Base-by-base conservation (phyloP, 2,797 vertebrate species). In the Eupleurogrammus muticus region DNA sequence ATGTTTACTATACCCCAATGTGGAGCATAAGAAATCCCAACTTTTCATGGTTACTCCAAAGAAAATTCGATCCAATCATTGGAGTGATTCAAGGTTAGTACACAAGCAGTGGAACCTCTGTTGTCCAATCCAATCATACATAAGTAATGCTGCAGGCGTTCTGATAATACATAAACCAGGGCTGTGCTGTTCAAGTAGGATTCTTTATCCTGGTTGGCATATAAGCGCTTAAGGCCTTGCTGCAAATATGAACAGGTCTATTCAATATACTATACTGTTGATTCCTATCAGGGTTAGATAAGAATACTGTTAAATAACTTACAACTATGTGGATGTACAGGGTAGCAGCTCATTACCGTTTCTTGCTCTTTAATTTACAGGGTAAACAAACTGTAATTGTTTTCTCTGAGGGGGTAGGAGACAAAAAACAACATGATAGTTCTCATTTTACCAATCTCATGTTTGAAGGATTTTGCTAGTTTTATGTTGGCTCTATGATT, bases 351-450 rank as follows among this genome's bases (percentile, higher is more conserved):
- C 17, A 53, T 61, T 28, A 38, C 21, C 44, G 17, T 9, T 47
- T 72, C 10, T 65, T 64, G 24, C 47, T 70, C 38, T 65, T n/a
- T 63, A 67, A 49, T 17, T 9, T 73, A 4, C 64, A 58, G 55
- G 56, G 21, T 66, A 9, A 79, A 77, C 35, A 19, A 5, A 36
- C 14, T 35, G 32, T 49, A 35, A 7, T 14, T 23, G 9, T 62
- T 56, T 77, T 14, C 49, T n/a, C n/a, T 28, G 5, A 38, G 14
- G 14, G 14, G n/a, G n/a, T n/a, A 36, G 2, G 11, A 9, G 60
- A 55, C 66, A 66, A 53, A n/a, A n/a, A 70, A 21, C 14, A 24
- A 17, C 5, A 54, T 11, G 19, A 79, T 76, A 73, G 59, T 79
- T 66, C 23, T 42, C 14, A 5, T 13, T 14, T 46, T 46, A 28